Conservation (phyloP, 2,888 invertebrate species). For the Diadegma fenestrale region DNA sequence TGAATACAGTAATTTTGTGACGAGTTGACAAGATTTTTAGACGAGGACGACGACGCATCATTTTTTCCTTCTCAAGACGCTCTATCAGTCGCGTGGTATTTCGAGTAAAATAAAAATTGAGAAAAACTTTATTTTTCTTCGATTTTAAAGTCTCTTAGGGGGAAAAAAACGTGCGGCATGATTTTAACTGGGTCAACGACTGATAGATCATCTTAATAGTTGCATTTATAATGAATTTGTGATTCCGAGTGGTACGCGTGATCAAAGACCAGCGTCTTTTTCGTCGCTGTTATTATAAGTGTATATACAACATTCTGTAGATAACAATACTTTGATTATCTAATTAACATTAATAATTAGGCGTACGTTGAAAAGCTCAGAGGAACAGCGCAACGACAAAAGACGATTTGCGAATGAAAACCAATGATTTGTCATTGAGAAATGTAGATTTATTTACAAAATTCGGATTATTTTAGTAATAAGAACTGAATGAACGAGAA, state of each 20-base stretch:
- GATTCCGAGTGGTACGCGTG: neutral
- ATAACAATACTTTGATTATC: conserved; percentile 68
- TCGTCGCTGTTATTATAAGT: conserved; percentile 30
- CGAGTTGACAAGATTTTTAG: conserved; percentile 34
- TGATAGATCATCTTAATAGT: too few species aligned
- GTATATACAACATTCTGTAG: conserved; percentile 59
- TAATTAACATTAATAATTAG: conserved; percentile 68
- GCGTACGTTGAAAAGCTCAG: conserved; percentile 70
- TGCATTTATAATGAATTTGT: conserved; percentile 25
- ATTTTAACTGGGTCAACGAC: too few species aligned
- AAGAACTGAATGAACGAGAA: conserved; percentile 22
- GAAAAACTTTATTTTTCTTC: neutral
- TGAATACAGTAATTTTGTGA: too few species aligned
- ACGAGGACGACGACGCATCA: neutral
- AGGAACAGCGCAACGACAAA: conserved; percentile 67
- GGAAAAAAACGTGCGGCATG: neutral
- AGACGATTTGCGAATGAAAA: conserved; percentile 27
- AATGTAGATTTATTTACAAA: conserved; percentile 30
- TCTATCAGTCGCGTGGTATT: too few species aligned
- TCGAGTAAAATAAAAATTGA: too few species aligned
- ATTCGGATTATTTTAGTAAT: conserved; percentile 36
- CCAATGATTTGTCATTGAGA: conserved; percentile 13
- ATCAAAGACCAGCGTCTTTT: conserved; percentile 34
- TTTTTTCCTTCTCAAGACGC: neutral
- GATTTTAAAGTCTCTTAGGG: neutral